Conservation (phyloP, 2,113 vertebrate species). For the Phodopus roborovskii region DNA sequence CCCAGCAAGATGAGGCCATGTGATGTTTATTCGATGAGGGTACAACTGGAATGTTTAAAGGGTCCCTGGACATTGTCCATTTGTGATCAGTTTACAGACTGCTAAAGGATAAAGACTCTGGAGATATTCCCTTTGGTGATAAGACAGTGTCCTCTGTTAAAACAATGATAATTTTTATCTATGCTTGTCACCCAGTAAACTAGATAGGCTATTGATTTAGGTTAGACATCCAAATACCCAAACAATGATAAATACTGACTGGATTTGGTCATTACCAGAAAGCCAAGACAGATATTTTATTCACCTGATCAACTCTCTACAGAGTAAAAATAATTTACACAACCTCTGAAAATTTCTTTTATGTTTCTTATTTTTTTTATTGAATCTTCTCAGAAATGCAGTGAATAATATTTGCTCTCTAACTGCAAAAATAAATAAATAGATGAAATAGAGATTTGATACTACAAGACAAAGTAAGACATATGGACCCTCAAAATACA, state of each 20-base stretch:
- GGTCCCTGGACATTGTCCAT: conserved; percentile 9
- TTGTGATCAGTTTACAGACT: neutral
- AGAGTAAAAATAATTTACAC: conserved; percentile 63
- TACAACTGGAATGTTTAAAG: conserved; percentile 62
- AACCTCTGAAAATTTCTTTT: conserved; percentile 53
- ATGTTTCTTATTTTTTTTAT: conserved; percentile 49
- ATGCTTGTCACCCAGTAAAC: conserved; percentile 55
- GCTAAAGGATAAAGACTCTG: conserved; percentile 44
- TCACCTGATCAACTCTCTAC: neutral
- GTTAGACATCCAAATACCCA: conserved; percentile 30
- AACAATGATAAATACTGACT: conserved; percentile 47
- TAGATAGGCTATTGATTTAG: conserved; percentile 63
- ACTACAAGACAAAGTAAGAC: conserved; percentile 69
- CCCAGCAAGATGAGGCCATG: conserved; percentile 10
- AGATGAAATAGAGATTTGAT: conserved; percentile 38
- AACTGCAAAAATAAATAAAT: conserved; percentile 56
- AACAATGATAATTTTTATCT: conserved; percentile 68
- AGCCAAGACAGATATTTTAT: conserved; percentile 33
- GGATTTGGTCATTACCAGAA: conserved; percentile 58
- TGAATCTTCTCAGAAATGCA: conserved; percentile 56
- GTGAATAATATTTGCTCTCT: conserved; percentile 53
- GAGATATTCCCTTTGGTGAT: conserved; percentile 60
- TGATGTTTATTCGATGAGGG: conserved; percentile 66
- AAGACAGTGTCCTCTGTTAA: conserved; percentile 69
- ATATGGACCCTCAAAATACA: conserved; percentile 65